These are phyloP conservation scores for Clanis bilineata DNA, from an alignment of 2,888 invertebrate genomes.

Conservation along the genomic window DNA sequence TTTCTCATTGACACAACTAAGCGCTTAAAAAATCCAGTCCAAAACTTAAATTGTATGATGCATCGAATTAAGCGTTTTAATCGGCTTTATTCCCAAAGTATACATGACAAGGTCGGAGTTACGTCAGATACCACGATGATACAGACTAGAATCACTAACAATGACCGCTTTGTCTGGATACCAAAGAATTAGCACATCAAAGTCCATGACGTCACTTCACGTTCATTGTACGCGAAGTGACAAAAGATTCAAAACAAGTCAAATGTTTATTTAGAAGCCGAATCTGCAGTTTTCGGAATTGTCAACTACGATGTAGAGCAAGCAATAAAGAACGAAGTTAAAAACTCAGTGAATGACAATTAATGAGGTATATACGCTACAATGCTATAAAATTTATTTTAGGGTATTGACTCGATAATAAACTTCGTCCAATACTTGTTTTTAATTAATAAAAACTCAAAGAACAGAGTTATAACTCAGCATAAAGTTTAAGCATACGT, in stretches of 20 bases:
- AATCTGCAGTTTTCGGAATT: too few species aligned
- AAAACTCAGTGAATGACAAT: too few species aligned
- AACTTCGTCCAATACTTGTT: too few species aligned
- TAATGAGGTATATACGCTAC: too few species aligned
- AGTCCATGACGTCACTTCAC: constrained; percentile 42
- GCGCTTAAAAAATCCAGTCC: not conserved
- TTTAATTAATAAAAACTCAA: not conserved
- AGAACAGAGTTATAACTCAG: not conserved
- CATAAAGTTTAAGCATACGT: not conserved
- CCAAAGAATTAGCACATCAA: constrained; percentile 60
- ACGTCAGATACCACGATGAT: constrained; percentile 33
- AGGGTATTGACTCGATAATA: too few species aligned
- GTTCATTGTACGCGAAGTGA: not conserved
- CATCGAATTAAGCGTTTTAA: not conserved
- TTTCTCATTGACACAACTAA: not conserved
- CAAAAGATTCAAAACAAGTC: not conserved
- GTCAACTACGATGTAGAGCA: too few species aligned
- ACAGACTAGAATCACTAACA: constrained; percentile 24
- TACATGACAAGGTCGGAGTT: constrained; percentile 33
- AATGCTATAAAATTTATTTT: too few species aligned
- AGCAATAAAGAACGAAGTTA: too few species aligned
- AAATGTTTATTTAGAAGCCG: not conserved
- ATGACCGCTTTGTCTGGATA: constrained; percentile 52
- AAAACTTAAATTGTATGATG: not conserved
- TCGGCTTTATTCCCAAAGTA: not conserved